Percentiles rank a stretch among this genome's conserved stretches.
Evolutionary conservation across 2,797 vertebrate genomes (phyloP).

Genomic region (Sternotherus odoratus): DNA sequence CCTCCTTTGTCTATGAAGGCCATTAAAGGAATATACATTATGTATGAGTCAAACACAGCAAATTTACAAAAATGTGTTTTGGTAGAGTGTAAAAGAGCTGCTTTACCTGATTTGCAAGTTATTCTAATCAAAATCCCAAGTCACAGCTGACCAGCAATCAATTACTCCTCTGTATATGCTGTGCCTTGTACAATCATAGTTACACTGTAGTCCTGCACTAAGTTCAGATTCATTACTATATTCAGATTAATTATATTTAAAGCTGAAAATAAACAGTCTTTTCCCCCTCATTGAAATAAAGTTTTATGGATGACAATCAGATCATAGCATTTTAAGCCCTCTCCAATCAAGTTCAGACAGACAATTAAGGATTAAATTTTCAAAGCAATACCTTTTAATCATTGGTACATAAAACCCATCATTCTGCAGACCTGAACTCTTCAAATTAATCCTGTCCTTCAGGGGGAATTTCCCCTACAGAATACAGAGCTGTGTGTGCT

Average conservation of each 20-base stretch:
- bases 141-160: constrained; percentile 66
- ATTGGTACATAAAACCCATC: background rate
- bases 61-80: constrained; percentile 71
- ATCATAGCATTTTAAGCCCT: background rate
- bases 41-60: constrained; percentile 75
- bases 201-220: background rate
- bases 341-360: background rate
- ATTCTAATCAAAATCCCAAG: constrained; percentile 66
- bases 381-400: background rate
- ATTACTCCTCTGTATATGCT: constrained; percentile 35
- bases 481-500: background rate
- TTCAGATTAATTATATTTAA: too few species aligned
- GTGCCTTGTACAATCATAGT: constrained; percentile 36
- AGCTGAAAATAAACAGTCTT: background rate
- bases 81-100: constrained; percentile 56
- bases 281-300: background rate
- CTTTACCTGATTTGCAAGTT: constrained; percentile 51
- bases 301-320: background rate
- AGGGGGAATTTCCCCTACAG: background rate
- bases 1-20: constrained; percentile 75
- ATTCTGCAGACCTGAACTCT: background rate
- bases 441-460: background rate
- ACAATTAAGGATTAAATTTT: background rate
- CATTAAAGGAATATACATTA: constrained; percentile 81
- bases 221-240: background rate